A percentile compares a stretch with the other conserved stretches of the same genome.
These are phyloP conservation scores for Steatornis caripensis DNA, from an alignment of 2,113 vertebrate species.

Conservation along the genomic window DNA sequence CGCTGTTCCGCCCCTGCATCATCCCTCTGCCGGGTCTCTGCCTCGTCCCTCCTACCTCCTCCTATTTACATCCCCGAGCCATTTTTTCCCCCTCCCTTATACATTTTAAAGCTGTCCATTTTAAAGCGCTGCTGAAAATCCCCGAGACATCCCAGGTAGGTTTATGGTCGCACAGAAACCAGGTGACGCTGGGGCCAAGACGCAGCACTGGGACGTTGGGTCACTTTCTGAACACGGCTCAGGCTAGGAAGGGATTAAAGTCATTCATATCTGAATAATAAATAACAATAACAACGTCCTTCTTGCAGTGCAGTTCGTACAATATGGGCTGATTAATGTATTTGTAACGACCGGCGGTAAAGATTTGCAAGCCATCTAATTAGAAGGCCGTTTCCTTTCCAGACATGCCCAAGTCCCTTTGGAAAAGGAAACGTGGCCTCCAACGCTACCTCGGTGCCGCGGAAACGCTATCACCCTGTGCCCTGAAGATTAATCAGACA, in stretches of 20 bases:
- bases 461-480: background rate
- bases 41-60: background rate
- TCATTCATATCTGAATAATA: background rate
- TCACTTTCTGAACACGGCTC: background rate
- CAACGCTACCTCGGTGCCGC: background rate
- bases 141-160: accelerated
- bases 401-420: background rate
- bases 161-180: background rate
- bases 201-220: background rate
- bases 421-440: slow-evolving; percentile 31
- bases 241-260: background rate
- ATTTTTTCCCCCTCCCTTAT: accelerated
- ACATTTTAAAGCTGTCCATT: background rate
- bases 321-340: background rate
- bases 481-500: background rate
- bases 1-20: background rate
- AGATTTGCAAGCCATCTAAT: slow-evolving; percentile 38
- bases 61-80: background rate
- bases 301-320: background rate
- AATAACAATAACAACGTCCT: slow-evolving; percentile 10
- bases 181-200: background rate
- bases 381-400: slow-evolving; percentile 12
- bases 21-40: background rate
- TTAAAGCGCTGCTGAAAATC: background rate
- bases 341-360: background rate